phyloP scores from a whole-genome alignment of 2,888 invertebrate species.

The Rhopalosiphum nymphaeae region DNA sequence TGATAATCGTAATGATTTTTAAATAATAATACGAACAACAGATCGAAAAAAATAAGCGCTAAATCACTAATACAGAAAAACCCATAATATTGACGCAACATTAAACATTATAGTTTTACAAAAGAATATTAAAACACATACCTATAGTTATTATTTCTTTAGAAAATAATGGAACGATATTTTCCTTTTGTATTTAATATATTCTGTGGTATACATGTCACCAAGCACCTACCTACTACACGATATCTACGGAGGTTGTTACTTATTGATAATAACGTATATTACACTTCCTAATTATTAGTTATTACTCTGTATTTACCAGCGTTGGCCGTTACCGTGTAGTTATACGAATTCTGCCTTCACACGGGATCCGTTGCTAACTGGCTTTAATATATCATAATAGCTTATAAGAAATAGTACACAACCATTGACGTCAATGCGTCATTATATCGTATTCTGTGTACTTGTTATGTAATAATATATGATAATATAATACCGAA shows the following conservation, averaged over 20 bases:
- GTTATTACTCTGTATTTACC: neutral
- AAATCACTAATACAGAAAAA: neutral
- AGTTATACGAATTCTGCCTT: neutral
- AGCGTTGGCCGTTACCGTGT: neutral
- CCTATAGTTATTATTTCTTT: neutral
- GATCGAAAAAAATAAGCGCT: neutral
- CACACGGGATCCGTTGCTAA: neutral
- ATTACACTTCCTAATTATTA: neutral
- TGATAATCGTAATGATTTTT: neutral
- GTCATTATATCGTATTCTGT: neutral
- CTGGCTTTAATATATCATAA: neutral
- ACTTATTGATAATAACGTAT: neutral
- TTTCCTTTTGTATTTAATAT: neutral
- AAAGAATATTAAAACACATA: neutral
- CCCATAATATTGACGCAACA: neutral
- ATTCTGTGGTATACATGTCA: neutral
- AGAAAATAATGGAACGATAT: neutral
- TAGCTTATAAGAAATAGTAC: neutral
- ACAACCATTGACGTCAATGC: neutral
- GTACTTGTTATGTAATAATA: neutral
- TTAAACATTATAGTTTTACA: neutral
- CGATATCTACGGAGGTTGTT: neutral
- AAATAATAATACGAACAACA: neutral
- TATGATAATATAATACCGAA: neutral
- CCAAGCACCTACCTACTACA: neutral